A percentile compares a stretch with the other conserved stretches of the same genome.
phyloP scores from a whole-genome alignment of 2,797 vertebrate species.

The Sylvilagus floridanus region DNA sequence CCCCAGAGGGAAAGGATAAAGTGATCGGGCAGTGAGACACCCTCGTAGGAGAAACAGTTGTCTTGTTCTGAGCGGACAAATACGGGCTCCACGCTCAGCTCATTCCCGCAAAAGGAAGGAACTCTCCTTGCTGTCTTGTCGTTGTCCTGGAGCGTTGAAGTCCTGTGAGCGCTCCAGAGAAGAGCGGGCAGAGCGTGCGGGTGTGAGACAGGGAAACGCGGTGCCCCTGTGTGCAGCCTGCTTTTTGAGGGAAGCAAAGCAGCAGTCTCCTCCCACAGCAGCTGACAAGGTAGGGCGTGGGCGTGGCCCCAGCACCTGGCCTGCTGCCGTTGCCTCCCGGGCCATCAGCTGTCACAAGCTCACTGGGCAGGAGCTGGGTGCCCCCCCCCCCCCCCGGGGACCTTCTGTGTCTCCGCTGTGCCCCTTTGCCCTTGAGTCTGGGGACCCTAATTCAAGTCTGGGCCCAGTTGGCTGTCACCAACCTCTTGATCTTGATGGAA shows the following conservation, averaged over 20 bases:
- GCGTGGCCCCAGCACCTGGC: background rate
- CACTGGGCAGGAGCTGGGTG: background rate
- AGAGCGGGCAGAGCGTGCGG: rapidly evolving
- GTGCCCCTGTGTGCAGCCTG: background rate
- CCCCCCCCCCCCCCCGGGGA: too few relatives aligned
- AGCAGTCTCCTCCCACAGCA: background rate
- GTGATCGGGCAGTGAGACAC: background rate
- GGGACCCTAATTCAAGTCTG: background rate
- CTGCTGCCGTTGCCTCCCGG: rapidly evolving
- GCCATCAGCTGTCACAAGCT: rapidly evolving
- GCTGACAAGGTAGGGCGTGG: background rate
- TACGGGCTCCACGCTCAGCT: background rate
- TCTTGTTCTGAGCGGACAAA: background rate
- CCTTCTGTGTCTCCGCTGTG: rapidly evolving
- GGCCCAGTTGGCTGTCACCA: too few relatives aligned
- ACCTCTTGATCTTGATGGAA: background rate
- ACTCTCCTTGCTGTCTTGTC: background rate
- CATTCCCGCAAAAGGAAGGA: background rate
- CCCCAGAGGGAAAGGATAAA: background rate
- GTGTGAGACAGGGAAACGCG: background rate
- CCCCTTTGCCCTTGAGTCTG: background rate
- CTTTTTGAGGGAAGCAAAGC: background rate
- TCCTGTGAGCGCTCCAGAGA: background rate
- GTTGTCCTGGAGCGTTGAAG: background rate
- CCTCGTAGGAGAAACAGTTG: background rate